A percentile compares a stretch with the other conserved stretches of the same genome.
Evolutionary conservation across 2,113 vertebrate genomes (phyloP).

Genomic region (Steatornis caripensis): DNA sequence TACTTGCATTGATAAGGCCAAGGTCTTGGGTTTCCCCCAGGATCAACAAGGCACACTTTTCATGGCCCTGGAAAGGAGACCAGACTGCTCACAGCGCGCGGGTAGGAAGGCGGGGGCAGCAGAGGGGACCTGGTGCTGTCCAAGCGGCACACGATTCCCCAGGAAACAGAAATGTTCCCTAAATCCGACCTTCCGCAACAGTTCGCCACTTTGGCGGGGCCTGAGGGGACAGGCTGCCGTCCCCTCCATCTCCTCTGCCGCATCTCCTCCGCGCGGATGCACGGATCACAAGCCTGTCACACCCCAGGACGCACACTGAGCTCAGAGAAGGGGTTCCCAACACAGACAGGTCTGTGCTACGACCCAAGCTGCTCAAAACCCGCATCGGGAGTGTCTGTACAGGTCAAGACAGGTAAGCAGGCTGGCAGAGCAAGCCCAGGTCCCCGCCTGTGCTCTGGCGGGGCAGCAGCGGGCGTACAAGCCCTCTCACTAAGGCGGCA

Average conservation of each 20-base stretch:
- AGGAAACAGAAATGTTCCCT: rapidly evolving
- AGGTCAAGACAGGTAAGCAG: background rate
- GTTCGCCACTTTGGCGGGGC: too few species aligned
- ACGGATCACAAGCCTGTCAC: rapidly evolving
- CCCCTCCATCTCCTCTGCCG: background rate
- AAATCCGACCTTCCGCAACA: rapidly evolving
- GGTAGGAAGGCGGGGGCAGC: too few species aligned
- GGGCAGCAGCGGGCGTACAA: background rate
- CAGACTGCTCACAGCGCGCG: rapidly evolving
- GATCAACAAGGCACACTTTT: constrained; percentile 97
- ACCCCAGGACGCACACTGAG: background rate
- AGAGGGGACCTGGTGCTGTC: background rate
- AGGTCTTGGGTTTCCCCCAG: constrained; percentile 91
- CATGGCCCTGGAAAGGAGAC: constrained; percentile 83
- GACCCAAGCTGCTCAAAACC: background rate
- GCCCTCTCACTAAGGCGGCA: background rate
- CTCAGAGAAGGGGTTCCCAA: background rate
- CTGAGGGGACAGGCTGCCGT: background rate
- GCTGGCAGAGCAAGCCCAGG: background rate
- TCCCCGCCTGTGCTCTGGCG: background rate
- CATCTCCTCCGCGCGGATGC: rapidly evolving
- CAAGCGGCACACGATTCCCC: rapidly evolving
- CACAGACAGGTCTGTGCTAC: rapidly evolving
- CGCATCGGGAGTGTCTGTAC: rapidly evolving
- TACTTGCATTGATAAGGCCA: constrained; percentile 95